phyloP scores from a whole-genome alignment of 2,797 vertebrate genomes.

The Phyllotis vaccarum region DNA sequence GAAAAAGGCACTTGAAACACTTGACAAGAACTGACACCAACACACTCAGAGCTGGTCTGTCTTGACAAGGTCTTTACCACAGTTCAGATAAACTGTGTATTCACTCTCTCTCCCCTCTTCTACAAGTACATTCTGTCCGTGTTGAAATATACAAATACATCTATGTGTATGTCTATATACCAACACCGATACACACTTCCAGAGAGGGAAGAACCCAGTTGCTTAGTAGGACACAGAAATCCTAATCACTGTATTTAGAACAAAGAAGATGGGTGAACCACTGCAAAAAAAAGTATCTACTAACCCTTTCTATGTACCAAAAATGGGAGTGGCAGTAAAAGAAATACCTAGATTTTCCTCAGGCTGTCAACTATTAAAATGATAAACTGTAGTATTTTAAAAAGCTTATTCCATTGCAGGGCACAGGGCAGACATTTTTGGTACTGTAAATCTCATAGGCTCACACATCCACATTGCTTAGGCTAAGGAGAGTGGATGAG shows the following conservation, averaged over 20 bases:
- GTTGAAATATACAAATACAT: background rate
- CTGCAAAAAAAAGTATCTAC: slow-evolving; percentile 72
- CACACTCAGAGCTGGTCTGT: slow-evolving; percentile 48
- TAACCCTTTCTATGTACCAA: background rate
- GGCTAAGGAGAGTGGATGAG: slow-evolving; percentile 39
- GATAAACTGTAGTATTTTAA: slow-evolving; percentile 72
- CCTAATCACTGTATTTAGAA: slow-evolving; percentile 79
- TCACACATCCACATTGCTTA: slow-evolving; percentile 71
- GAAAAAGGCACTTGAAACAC: slow-evolving; percentile 80
- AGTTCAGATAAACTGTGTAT: slow-evolving; percentile 41
- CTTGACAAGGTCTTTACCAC: slow-evolving; percentile 23
- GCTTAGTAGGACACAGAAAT: slow-evolving; percentile 72
- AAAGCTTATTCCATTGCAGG: slow-evolving; percentile 61
- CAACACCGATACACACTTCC: background rate
- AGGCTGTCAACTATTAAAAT: slow-evolving; percentile 73
- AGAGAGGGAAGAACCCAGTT: background rate
- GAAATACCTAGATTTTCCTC: slow-evolving; percentile 80
- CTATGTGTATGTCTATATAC: background rate
- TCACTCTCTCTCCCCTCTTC: background rate
- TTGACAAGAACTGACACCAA: slow-evolving; percentile 69
- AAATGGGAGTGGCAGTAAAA: slow-evolving; percentile 77
- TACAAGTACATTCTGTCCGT: slow-evolving; percentile 25
- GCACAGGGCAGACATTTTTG: slow-evolving; percentile 61
- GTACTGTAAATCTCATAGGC: slow-evolving; percentile 64
- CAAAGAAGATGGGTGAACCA: slow-evolving; percentile 68